These are phyloP conservation scores for Chlamydotis undulata DNA, from an alignment of 2,113 vertebrate species.

Conservation along the genomic window DNA sequence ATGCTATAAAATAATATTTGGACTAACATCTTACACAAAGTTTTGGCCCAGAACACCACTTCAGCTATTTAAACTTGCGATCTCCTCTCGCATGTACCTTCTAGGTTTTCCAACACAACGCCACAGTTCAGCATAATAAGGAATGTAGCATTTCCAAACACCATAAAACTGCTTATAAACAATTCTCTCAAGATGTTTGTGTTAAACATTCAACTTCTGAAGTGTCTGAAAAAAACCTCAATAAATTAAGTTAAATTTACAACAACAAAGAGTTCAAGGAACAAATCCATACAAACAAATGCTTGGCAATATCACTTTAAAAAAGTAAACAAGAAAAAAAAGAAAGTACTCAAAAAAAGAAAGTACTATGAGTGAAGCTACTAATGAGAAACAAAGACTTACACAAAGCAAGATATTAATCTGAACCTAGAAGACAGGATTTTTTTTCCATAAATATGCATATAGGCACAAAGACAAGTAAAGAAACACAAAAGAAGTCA, in stretches of 20 bases:
- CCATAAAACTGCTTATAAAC: background rate
- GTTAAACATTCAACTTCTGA: background rate
- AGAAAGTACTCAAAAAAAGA: background rate
- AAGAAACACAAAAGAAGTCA: background rate
- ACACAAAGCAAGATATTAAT: background rate
- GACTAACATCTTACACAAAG: background rate
- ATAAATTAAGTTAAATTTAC: background rate
- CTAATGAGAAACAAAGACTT: background rate
- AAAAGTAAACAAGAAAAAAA: background rate
- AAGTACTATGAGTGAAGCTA: background rate
- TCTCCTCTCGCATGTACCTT: background rate
- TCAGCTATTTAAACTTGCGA: background rate
- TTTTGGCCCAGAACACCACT: background rate
- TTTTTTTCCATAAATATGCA: background rate
- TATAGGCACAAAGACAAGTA: background rate
- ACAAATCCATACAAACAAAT: background rate
- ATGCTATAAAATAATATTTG: background rate
- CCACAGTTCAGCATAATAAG: background rate
- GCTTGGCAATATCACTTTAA: background rate
- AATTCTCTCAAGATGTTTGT: background rate
- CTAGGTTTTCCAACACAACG: background rate
- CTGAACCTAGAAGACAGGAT: accelerated
- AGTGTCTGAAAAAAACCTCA: background rate
- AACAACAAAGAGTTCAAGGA: background rate
- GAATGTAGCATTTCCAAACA: background rate